These are phyloP conservation scores for Gonocerus acuteangulatus DNA, from an alignment of 2,888 invertebrate species.

Conservation along the genomic window DNA sequence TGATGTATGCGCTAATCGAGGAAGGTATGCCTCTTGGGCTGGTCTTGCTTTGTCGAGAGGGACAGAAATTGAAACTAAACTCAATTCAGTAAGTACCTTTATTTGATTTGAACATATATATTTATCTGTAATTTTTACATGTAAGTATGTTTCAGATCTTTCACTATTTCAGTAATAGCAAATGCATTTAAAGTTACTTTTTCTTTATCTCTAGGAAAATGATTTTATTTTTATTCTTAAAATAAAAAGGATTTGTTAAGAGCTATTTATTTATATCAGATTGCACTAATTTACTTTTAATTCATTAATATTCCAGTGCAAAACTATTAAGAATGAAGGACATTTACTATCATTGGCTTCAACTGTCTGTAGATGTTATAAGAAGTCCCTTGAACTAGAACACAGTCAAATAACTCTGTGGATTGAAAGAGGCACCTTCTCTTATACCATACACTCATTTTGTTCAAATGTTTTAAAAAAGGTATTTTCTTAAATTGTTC, in stretches of 20 bases:
- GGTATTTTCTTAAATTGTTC: slow-evolving; percentile 44
- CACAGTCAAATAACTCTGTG: slow-evolving; percentile 67
- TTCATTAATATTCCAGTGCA: slow-evolving; percentile 38
- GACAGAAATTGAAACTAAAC: slow-evolving; percentile 66
- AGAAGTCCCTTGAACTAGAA: slow-evolving; percentile 67
- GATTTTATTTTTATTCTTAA: too few species aligned
- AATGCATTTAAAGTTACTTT: too few species aligned
- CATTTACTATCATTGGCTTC: slow-evolving; percentile 43
- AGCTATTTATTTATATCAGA: too few species aligned
- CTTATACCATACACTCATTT: slow-evolving; percentile 83
- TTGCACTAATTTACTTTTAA: too few species aligned
- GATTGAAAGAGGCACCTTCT: slow-evolving; percentile 87
- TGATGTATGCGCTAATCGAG: slow-evolving; percentile 73
- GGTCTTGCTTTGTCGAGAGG: slow-evolving; percentile 75
- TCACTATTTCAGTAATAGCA: neutral
- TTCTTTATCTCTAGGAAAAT: too few species aligned
- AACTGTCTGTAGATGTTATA: slow-evolving; percentile 67
- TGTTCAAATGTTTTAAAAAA: slow-evolving; percentile 78
- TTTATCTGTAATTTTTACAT: neutral
- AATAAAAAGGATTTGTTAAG: too few species aligned
- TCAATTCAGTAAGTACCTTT: slow-evolving; percentile 53
- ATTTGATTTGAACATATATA: neutral
- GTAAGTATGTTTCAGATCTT: neutral
- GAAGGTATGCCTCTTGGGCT: slow-evolving; percentile 86
- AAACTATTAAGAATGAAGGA: slow-evolving; percentile 47